Conservation (phyloP, 1,140 invertebrate species). For the Polypedilum pembai region DNA sequence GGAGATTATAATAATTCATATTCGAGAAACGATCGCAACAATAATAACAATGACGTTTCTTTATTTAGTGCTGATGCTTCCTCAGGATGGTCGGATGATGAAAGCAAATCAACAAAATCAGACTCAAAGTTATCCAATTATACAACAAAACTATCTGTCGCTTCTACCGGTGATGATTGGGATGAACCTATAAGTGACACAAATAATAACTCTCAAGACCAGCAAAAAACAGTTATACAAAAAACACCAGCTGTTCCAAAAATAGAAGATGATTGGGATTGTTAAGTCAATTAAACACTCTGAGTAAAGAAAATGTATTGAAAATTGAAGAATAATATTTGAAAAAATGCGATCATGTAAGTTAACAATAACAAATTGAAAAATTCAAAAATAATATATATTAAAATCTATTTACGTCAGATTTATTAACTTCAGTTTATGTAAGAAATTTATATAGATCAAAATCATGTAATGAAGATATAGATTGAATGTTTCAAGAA, state of each 20-base stretch:
- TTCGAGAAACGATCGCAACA: neutral
- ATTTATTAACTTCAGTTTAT: too few relatives aligned
- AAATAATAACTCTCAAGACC: neutral
- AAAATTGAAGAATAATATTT: too few relatives aligned
- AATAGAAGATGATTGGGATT: neutral
- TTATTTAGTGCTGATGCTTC: neutral
- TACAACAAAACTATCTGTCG: neutral
- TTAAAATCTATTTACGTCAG: too few relatives aligned
- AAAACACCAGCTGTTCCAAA: neutral
- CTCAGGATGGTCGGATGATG: neutral
- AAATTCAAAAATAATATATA: too few relatives aligned
- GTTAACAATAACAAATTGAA: too few relatives aligned
- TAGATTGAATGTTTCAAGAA: neutral
- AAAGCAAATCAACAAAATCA: neutral
- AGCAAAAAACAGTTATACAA: neutral
- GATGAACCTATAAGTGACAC: neutral
- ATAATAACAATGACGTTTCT: neutral
- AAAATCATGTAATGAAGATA: too few relatives aligned
- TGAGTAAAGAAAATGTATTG: too few relatives aligned
- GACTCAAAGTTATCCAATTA: neutral
- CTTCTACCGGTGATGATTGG: neutral
- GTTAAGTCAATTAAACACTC: too few relatives aligned
- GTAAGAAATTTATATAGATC: too few relatives aligned
- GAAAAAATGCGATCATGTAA: too few relatives aligned
- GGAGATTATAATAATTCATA: neutral